Conservation (phyloP, 2,797 vertebrate genomes). For the Aselliscus stoliczkanus region DNA sequence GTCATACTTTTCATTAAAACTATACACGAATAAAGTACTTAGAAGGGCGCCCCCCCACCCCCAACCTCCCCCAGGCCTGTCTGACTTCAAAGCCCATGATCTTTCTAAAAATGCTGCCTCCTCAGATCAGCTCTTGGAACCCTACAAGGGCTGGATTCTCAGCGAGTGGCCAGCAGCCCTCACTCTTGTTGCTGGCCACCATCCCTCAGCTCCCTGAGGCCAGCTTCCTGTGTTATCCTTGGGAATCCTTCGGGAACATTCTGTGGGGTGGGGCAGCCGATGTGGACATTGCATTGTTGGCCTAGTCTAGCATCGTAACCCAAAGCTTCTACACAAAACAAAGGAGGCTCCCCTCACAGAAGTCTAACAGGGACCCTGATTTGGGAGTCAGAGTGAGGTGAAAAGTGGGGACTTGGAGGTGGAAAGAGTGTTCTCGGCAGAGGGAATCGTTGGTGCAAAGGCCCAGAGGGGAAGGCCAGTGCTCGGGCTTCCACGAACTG, state of each 20-base stretch:
- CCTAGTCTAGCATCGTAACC: background rate
- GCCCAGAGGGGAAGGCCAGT: background rate
- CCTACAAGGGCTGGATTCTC: background rate
- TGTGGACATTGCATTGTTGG: background rate
- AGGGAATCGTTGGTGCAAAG: background rate
- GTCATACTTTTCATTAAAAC: background rate
- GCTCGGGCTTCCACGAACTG: background rate
- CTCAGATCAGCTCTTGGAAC: background rate
- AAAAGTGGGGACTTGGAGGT: background rate
- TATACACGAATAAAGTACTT: fast-evolving
- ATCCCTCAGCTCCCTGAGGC: background rate
- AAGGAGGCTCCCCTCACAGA: background rate
- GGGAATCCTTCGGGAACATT: background rate
- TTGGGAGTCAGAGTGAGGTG: background rate
- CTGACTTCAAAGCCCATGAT: background rate
- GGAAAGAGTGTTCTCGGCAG: background rate
- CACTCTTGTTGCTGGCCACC: background rate
- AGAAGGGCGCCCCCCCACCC: background rate
- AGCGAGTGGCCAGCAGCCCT: background rate
- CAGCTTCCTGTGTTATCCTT: background rate
- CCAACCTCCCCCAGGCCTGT: background rate
- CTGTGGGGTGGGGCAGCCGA: background rate
- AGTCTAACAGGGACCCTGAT: background rate
- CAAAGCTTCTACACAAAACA: background rate
- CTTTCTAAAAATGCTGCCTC: background rate